Conservation (phyloP, 2,797 vertebrate species). For the Microctenopoma lineatum region DNA sequence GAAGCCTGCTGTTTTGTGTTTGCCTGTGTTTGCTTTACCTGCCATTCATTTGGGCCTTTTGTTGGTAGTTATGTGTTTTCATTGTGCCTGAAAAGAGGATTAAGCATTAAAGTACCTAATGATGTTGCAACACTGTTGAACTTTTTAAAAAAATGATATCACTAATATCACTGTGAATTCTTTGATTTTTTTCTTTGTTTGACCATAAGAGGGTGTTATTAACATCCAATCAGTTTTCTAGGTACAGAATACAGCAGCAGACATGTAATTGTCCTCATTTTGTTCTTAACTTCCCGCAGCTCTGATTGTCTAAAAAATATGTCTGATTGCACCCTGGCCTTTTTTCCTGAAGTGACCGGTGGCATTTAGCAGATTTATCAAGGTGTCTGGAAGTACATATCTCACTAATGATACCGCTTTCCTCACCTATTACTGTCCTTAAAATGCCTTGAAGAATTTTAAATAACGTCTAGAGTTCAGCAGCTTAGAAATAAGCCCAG, state of each 20-base stretch:
- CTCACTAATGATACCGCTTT: conserved; percentile 27
- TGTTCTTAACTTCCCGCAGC: not conserved
- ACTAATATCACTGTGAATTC: not conserved
- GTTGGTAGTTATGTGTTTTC: conserved; percentile 7
- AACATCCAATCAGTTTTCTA: conserved; percentile 9
- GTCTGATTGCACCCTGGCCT: conserved; percentile 10
- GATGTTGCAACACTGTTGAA: not conserved
- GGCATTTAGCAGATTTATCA: conserved; percentile 30
- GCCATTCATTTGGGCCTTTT: conserved; percentile 28
- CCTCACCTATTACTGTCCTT: conserved; percentile 23
- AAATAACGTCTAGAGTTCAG: conserved; percentile 23
- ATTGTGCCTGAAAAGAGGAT: conserved; percentile 6
- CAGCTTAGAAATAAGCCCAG: conserved; percentile 39
- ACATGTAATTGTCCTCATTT: conserved; percentile 8
- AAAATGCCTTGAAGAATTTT: conserved; percentile 42
- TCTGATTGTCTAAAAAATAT: conserved; percentile 23
- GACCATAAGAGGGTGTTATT: conserved; percentile 15
- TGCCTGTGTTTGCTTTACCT: conserved; percentile 38
- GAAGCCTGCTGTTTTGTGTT: conserved; percentile 19
- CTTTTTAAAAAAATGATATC: not conserved
- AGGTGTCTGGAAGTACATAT: conserved; percentile 18
- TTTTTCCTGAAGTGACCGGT: conserved; percentile 34
- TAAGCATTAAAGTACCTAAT: conserved; percentile 13
- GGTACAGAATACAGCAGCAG: not conserved
- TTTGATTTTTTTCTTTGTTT: conserved; percentile 15